Base-by-base conservation (phyloP, 2,888 invertebrate genomes). In the Protonemura montana region DNA sequence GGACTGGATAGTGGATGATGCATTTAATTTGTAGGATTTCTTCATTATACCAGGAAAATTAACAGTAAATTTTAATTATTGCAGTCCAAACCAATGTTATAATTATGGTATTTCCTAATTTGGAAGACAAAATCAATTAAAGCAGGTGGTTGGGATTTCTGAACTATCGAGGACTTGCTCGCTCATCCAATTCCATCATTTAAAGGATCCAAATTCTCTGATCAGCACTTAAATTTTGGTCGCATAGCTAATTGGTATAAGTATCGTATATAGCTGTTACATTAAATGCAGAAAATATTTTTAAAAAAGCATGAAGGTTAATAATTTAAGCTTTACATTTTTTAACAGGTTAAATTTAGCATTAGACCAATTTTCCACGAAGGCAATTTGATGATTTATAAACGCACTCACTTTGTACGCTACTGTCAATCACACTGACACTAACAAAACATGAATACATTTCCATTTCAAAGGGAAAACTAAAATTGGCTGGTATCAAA, bases 371-470 rank as follows among this genome's bases (percentile, higher is more conserved):
- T 35, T 59, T 59, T 59, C 59, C 59, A 59, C 59, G 21, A 59
- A 59, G 59, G 59, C 59, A 59, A 59, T 59, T 59, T 59, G 59
- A 59, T 59, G 59, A 59, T 59, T 59, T 59, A 59, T 59, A 10
- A 13, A 59, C 59, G 21, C 59, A 59, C 59, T 21, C 59, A 59
- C 16, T 59, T 59, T 59, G 59, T 13, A 59, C n/a, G n/a, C 21
- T 13, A 59, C 59, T 21, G 1, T 59, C 16, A 59, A 7, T 21
- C 13, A 59, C 21, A 59, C 59, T 59, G 59, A 59, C 21, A 59
- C 59, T 59, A 59, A 35, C 1, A 59, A 59, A 59, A 59, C 59
- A 59, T 2, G 2, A 10, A 59, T 59, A 10, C 35, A 35, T 35
- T 35, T 59, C 59, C 59, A 59, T 13, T 59, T 1, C 21, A 16